Percentiles rank a stretch among this genome's conserved stretches.
These are phyloP conservation scores for human (Homo sapiens) DNA, from an alignment of 2,113 vertebrate genomes.

Conservation along the genomic window GRCh38 chr13:106413001-106413500, in stretches of 20 bases:
- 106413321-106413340: neutral
- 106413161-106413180: neutral
- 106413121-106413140: neutral
- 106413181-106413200: neutral
- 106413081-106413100: neutral
- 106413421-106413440: neutral
- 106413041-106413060: neutral
- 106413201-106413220: too few relatives aligned
- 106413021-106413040: neutral
- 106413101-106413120: accelerated
- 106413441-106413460: neutral
- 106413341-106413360: neutral
- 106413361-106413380: neutral
- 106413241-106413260: neutral
- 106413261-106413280: neutral
- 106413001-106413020: neutral
- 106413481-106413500: neutral
- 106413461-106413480: neutral
- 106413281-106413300: neutral
- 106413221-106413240: accelerated
- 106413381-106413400: neutral
- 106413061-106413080: neutral
- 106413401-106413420: neutral
- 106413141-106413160: neutral
- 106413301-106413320: neutral